These are phyloP conservation scores for Tipula lateralis DNA, from an alignment of 2,888 invertebrate species.

Conservation along the genomic window DNA sequence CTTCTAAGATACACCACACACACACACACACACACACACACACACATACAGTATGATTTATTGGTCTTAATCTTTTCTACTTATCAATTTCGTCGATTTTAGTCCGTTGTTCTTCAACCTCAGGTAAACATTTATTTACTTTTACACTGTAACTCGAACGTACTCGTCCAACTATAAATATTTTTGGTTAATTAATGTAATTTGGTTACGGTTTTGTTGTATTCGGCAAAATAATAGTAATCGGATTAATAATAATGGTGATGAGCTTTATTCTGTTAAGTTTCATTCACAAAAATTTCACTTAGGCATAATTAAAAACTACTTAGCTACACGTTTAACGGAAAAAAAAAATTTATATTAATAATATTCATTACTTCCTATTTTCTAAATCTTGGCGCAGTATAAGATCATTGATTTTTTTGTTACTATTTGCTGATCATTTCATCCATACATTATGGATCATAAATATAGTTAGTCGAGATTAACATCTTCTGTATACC, in stretches of 20 bases:
- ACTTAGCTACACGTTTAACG: not conserved
- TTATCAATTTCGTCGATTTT: not conserved
- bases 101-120: not conserved
- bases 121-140: slow-evolving; percentile 9
- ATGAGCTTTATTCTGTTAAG: not conserved
- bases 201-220: not conserved
- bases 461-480: not conserved
- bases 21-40: no score
- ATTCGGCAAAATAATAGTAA: not conserved
- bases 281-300: not conserved
- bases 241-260: slow-evolving; percentile 24
- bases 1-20: not conserved
- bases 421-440: not conserved
- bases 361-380: not conserved
- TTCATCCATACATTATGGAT: not conserved
- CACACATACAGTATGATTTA: not conserved
- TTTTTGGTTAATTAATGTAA: not conserved
- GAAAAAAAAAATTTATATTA: not conserved
- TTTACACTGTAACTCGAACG: not conserved
- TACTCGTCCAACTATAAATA: not conserved
- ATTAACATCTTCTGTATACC: not conserved
- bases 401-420: not conserved
- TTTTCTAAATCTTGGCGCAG: not conserved
- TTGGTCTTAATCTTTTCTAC: not conserved
- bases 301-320: slow-evolving; percentile 5